Base-by-base conservation (phyloP, 2,888 invertebrate species). In the Sphaerophoria rueppellii region DNA sequence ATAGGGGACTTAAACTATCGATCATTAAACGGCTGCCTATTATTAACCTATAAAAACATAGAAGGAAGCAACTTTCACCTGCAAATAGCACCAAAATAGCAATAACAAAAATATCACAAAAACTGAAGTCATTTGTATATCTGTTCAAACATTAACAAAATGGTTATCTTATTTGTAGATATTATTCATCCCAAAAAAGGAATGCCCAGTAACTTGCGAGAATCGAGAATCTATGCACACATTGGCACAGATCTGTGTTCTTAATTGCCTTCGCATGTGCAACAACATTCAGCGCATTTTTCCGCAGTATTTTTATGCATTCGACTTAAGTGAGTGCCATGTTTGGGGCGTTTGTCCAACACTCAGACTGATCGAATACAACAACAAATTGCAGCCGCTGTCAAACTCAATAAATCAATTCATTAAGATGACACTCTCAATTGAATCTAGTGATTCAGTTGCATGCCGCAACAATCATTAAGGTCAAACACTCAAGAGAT, bases 351-450 rank as follows among this genome's bases (percentile, higher is more conserved):
- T 60, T 54, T 67, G 52, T 67, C 40, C 54, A 67, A 24, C 52
- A 54, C 52, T 54, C 12, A 12, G 6, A 2, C 5, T 24, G 9
- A n/a, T 12, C 6, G 32, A 32, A 11, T 12, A 12, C 43, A 57
- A 57, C 57, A 57, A 57, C 37, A 57, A 43, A n/a, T 5, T 46
- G 67, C 67, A 67, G 67, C 67, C 54, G 67, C 71, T 76, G 79
- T 69, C 61, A 72, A 58, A 69, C 83, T 72, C 76, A 81, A 85
- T 81, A 77, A 85, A 81, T 85, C 81, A 69, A 85, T 85, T 85
- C 73, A 85, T 85, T 85, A 70, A 72, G 57, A 37, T 34, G 46
- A 55, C 73, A 63, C 60, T 52, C 40, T 58, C 85, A 85, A 85
- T 85, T 85, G 76, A 77, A 81, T 80, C 75, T 57, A 72, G 43